Percentiles rank a stretch among this genome's conserved stretches.
Conservation (phyloP, 2,113 vertebrate species). For the Pipa parva region DNA sequence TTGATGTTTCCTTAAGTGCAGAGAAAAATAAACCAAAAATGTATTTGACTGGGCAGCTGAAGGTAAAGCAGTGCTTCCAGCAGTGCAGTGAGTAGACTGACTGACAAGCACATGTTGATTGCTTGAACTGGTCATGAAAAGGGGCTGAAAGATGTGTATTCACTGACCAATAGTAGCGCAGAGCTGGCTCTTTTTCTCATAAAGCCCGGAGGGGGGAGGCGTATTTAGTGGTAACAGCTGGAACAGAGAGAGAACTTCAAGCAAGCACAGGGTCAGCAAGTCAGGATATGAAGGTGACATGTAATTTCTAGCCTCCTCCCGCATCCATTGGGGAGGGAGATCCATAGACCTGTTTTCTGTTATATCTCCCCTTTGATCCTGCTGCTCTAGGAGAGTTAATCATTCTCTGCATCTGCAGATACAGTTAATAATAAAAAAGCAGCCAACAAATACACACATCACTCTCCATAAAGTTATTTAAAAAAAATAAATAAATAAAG, state of each 20-base stretch:
- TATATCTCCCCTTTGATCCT: conserved; percentile 48
- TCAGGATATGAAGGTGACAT: conserved; percentile 59
- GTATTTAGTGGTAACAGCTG: conserved; percentile 59
- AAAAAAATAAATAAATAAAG: too few relatives aligned
- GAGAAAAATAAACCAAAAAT: neutral
- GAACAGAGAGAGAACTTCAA: conserved; percentile 46
- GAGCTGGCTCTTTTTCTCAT: conserved; percentile 38
- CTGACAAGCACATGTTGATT: conserved; percentile 53
- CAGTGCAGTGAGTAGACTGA: conserved; percentile 34
- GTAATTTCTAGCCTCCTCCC: conserved; percentile 60
- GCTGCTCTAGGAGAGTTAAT: conserved; percentile 2
- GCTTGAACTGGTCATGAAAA: conserved; percentile 45
- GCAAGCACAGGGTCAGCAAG: conserved; percentile 50
- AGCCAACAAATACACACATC: too few relatives aligned
- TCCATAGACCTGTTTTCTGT: conserved; percentile 46
- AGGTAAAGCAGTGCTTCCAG: neutral
- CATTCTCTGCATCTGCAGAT: neutral
- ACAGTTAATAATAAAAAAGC: too few relatives aligned
- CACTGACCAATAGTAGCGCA: conserved; percentile 48
- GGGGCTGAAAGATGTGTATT: conserved; percentile 50
- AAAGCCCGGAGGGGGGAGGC: conserved; percentile 51
- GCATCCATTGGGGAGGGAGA: conserved; percentile 38
- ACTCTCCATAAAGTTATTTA: neutral
- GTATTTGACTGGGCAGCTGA: neutral
- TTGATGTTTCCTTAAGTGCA: neutral